Base-by-base conservation (phyloP, 1,140 invertebrate species). In the Drosophila suzukii region DNA sequence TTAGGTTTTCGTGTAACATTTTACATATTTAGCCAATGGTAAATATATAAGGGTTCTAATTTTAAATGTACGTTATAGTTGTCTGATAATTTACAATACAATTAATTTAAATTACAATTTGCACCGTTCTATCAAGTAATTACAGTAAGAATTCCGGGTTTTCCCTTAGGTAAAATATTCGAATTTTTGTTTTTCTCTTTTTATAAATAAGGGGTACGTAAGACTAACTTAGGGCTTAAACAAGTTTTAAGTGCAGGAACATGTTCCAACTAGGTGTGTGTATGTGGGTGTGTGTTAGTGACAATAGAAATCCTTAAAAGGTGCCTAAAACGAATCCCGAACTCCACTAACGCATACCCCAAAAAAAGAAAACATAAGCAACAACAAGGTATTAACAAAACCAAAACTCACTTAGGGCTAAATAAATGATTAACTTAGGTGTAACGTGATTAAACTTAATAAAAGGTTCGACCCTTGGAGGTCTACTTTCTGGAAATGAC, bases 401-500 rank as follows among this genome's bases (percentile, higher is more conserved):
- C 50, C 75, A 74, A 72, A 73, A 68, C 55, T 56, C 49, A 59
- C 65, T 80, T 78, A 72, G 58, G n/a, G 10, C 58, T 39, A 62
- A 62, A 50, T 44, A 44, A 51, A 41, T 24, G 1, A 27, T 76
- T 41, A 56, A 34, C 47, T 36, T 78, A 78, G 43, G 32, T 8
- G 43, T 47, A 51, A n/a, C 17, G 41, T 56, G 60, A 34, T 67
- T 60, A 68, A 56, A 51, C 11, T 58, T 56, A 68, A 47, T 53
- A 66, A 66, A 41, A 44, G 32, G 43, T 39, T 20, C 10, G 41
- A 50, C 57, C 24, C 39, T n/a, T 15, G 39, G 41, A 15, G 62
- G 77, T 50, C 71, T 89, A 89, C 70, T 89, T 89, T 63, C 85
- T 76, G 70, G 62, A 74, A 60, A 89, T 74, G 76, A 91, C 84